A percentile compares a stretch with the other conserved stretches of the same genome.
Conservation (phyloP, 30 jellyfish, hydroid and myxozoan genomes). For the Cassiopea xamachana region DNA sequence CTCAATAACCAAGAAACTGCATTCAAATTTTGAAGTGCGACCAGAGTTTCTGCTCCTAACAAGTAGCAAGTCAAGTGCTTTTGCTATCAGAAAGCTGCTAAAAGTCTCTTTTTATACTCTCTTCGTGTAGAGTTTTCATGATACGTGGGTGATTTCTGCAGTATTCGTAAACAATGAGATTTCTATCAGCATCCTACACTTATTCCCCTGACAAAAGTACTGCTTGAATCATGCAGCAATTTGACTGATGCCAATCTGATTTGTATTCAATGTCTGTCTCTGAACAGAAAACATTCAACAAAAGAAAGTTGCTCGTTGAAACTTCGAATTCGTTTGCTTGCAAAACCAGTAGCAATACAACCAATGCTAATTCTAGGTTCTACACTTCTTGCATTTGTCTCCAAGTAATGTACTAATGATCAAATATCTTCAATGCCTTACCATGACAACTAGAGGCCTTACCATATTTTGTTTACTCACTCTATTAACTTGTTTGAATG, state of each 20-base stretch:
- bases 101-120: background rate
- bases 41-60: background rate
- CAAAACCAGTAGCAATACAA: background rate
- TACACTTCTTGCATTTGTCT: no score
- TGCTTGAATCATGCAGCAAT: background rate
- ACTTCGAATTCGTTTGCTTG: background rate
- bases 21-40: background rate
- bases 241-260: background rate
- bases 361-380: background rate
- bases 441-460: no score
- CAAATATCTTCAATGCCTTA: no score
- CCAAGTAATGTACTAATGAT: no score
- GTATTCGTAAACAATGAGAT: background rate
- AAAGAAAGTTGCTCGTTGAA: background rate
- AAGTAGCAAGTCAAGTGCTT: background rate
- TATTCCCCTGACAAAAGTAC: background rate
- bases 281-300: background rate
- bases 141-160: background rate
- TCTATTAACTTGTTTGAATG: no score
- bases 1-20: background rate
- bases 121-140: background rate
- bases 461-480: no score
- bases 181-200: background rate
- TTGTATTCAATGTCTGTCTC: background rate
- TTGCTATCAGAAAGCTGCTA: background rate